Percentiles rank a stretch among this genome's conserved stretches.
Evolutionary conservation across 2,888 invertebrate species (phyloP).

Genomic region (Metallyticus violacea): DNA sequence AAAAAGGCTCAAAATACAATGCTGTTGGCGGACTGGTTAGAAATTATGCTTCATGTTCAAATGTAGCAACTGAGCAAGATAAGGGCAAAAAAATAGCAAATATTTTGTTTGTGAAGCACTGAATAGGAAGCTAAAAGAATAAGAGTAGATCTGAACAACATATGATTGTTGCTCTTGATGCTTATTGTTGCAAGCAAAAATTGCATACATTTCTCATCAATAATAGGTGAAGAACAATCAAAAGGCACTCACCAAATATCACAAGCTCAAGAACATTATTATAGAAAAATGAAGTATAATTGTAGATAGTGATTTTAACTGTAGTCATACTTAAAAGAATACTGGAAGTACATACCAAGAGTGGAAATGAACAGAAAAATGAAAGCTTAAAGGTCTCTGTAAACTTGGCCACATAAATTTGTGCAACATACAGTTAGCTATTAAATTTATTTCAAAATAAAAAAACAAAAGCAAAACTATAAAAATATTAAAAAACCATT

Average conservation of each 20-base stretch:
- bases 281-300: constrained; percentile 19
- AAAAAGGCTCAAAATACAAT: not conserved
- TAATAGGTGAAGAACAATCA: constrained; percentile 32
- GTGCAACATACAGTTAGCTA: not conserved
- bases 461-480: not conserved
- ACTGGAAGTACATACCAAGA: not conserved
- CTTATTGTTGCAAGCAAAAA: constrained; percentile 6
- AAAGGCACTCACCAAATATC: constrained; percentile 28
- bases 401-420: constrained; percentile 1
- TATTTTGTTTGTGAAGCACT: not conserved
- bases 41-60: not conserved
- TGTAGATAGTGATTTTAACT: constrained; percentile 20
- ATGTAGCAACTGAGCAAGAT: not conserved
- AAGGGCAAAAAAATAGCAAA: not conserved
- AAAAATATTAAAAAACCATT: not conserved
- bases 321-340: not conserved
- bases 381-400: not conserved
- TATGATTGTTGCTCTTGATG: constrained; percentile 12
- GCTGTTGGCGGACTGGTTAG: not conserved
- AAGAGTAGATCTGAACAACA: not conserved
- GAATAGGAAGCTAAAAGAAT: not conserved
- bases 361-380: not conserved
- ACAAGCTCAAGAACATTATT: constrained; percentile 31
- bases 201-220: constrained; percentile 25
- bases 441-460: not conserved